phyloP scores from a whole-genome alignment of 2,797 vertebrate genomes.

The Typhlichthys eigenmanni region DNA sequence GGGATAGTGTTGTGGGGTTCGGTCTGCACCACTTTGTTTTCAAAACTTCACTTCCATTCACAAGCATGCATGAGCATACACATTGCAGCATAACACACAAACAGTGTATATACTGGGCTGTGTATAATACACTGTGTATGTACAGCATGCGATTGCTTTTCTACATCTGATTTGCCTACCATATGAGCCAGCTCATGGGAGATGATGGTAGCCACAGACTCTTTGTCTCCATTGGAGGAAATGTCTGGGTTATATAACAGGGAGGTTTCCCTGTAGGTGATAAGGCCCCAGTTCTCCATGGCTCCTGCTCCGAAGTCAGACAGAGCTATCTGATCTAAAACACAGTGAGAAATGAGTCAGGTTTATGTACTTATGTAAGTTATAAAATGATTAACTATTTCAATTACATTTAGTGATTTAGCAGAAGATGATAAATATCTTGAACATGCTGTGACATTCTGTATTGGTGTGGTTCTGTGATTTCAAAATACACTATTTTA shows the following conservation, averaged over 20 bases:
- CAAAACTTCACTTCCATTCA: too few species aligned
- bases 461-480: too few species aligned
- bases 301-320: slow-evolving; percentile 91
- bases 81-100: too few species aligned
- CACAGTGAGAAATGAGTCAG: not conserved
- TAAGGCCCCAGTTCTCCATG: slow-evolving; percentile 99
- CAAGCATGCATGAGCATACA: too few species aligned
- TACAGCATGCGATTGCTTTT: not conserved
- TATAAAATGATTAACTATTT: too few species aligned
- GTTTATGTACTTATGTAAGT: not conserved
- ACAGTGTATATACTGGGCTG: too few species aligned
- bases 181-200: slow-evolving; percentile 94
- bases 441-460: too few species aligned
- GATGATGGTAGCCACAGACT: slow-evolving; percentile 83
- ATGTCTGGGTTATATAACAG: slow-evolving; percentile 71
- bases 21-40: too few species aligned
- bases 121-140: not conserved
- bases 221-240: slow-evolving; percentile 87
- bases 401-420: too few species aligned
- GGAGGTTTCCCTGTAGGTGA: slow-evolving; percentile 89
- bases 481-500: too few species aligned
- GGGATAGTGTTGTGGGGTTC: too few species aligned
- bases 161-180: slow-evolving; percentile 66
- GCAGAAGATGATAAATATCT: too few species aligned
- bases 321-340: slow-evolving; percentile 87